Conservation (phyloP, 2,113 vertebrate genomes). For the Bos indicus region DNA sequence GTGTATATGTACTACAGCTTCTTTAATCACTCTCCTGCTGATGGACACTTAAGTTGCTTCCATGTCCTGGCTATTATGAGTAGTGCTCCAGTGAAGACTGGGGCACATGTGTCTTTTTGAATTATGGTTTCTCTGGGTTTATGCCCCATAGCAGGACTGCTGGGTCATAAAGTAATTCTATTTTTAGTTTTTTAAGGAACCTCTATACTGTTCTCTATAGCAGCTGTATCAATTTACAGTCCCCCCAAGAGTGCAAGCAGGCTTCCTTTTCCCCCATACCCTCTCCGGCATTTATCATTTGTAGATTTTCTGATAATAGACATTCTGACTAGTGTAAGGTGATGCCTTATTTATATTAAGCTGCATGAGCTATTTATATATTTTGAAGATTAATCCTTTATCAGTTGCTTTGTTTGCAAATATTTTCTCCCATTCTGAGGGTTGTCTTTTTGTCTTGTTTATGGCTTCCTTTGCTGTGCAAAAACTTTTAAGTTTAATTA, state of each 20-base stretch:
- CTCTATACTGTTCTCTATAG: neutral
- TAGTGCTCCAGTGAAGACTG: neutral
- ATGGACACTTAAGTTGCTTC: neutral
- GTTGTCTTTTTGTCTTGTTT: neutral
- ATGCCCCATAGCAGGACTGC: neutral
- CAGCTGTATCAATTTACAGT: neutral
- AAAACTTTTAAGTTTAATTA: neutral
- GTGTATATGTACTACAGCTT: neutral
- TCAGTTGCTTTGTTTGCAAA: neutral
- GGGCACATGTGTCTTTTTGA: neutral
- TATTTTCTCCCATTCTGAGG: neutral
- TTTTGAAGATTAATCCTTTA: neutral
- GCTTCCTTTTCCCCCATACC: neutral
- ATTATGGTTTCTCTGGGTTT: neutral
- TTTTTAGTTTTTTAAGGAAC: neutral
- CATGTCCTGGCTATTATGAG: neutral
- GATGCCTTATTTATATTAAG: neutral
- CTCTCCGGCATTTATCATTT: neutral
- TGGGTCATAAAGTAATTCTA: neutral
- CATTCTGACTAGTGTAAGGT: neutral
- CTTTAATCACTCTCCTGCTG: neutral
- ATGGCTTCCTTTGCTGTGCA: neutral
- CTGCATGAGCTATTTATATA: neutral
- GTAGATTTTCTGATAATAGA: neutral
- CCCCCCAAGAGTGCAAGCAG: neutral